A percentile compares a stretch with the other conserved stretches of the same genome.
phyloP scores from a whole-genome alignment of 2,888 invertebrate species.

The Nomada ferruginata region DNA sequence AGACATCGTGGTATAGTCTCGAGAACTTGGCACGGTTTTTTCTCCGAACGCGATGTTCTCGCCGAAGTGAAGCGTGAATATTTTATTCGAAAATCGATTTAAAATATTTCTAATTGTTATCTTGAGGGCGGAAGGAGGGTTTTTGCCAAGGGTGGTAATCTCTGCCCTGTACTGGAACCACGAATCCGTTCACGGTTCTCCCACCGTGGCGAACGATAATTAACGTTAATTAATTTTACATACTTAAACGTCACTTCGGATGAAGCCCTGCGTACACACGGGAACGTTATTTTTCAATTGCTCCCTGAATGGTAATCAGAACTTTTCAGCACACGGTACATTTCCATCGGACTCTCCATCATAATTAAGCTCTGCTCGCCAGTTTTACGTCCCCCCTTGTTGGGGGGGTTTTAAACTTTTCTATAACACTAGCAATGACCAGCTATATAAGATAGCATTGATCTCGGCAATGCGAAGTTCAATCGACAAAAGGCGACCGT shows the following conservation, averaged over 20 bases:
- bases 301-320: constrained; percentile 46
- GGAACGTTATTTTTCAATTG: constrained; percentile 50
- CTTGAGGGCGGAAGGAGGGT: background rate
- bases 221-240: constrained; percentile 71
- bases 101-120: constrained; percentile 14
- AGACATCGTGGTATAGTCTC: constrained; percentile 43
- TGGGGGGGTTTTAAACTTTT: constrained; percentile 22
- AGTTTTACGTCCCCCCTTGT: constrained; percentile 6
- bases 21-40: constrained; percentile 59
- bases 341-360: constrained; percentile 29
- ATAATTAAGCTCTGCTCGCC: constrained; percentile 38
- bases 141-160: constrained; percentile 54
- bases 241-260: constrained; percentile 56
- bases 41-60: constrained; percentile 42
- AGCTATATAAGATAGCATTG: too few species aligned
- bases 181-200: constrained; percentile 48
- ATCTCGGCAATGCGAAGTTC: background rate
- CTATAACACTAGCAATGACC: background rate
- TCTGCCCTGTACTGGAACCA: constrained; percentile 43
- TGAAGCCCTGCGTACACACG: constrained; percentile 33
- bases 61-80: constrained; percentile 46
- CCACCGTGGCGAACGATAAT: constrained; percentile 57
- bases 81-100: constrained; percentile 54
- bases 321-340: constrained; percentile 33
- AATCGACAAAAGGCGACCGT: background rate